Evolutionary conservation across 2,797 vertebrate genomes (phyloP), one percentile per base, ranked within the genome.

Genomic region (Synanceia verrucosa): DNA sequence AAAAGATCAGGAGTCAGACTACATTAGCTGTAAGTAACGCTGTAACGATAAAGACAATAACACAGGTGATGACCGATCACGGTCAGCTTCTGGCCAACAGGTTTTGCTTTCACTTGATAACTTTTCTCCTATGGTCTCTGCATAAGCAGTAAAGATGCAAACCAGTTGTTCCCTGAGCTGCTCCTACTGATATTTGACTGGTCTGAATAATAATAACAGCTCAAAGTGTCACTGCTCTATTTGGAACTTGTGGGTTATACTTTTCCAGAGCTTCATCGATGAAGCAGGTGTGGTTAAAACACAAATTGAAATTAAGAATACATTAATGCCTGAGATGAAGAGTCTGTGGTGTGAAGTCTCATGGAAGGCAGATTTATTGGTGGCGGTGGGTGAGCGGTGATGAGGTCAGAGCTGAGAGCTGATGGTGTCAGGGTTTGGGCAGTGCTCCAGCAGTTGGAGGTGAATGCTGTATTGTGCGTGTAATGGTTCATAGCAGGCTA

Each of bases 131-230:
- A 12, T 28, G 11, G 10, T n/a, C 3, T 9, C 16, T 31, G 43
- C 11, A 48, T 18, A 13, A 7, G n/a, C 18, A 41, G 39, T 41
- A 41, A 41, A 41, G n/a, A 36, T 1, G 4, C 8, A 23, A 29
- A 29, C 23, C 31, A 9, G 13, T 36, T 16, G 19, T 43, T 24
- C 21, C 28, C 18, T 18, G 23, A 44, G 14, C 46, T 57, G 46
- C 9, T 41, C 21, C 1, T 8, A 33, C 21, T 39, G 14, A 51
- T 23, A 53, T 60, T 55, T 64, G 26, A 47, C 19, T 58, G 43
- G 56, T 66, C 73, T 44, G 31, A 43, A 55, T 33, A 53, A 59
- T 28, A 57, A 63, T 46, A 48, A 65, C 29, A 71, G 73, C 61
- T 66, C 39, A 47, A 28, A 33, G 64, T 79, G 64, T 56, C 58